phyloP scores from a whole-genome alignment of 23 tunicate genomes.

The Diplosoma virens region DNA sequence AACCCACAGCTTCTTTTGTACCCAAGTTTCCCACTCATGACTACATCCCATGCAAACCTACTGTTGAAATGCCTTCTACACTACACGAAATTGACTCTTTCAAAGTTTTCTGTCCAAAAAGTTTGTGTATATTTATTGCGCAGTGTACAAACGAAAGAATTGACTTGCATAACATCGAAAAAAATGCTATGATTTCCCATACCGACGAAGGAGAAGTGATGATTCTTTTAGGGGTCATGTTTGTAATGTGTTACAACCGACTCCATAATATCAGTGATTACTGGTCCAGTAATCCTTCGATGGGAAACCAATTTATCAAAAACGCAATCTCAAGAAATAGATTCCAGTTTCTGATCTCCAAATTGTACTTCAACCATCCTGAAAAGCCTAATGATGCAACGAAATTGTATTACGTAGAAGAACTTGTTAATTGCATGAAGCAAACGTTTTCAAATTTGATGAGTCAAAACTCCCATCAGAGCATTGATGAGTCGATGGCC shows the following conservation, averaged over 20 bases:
- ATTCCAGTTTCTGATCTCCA: background rate
- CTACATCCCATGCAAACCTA: constrained; percentile 20
- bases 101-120: background rate
- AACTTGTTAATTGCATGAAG: no score
- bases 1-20: background rate
- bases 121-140: background rate
- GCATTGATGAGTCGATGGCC: no score
- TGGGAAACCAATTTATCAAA: background rate
- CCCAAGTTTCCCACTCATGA: constrained; percentile 16
- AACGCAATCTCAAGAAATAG: background rate
- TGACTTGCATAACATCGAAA: background rate
- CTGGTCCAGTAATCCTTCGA: background rate
- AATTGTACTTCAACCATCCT: no score
- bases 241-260: background rate
- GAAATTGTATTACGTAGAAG: background rate
- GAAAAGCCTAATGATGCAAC: no score
- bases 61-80: constrained; percentile 14
- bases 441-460: background rate
- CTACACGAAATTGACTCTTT: constrained; percentile 2
- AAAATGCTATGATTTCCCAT: background rate
- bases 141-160: background rate
- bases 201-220: background rate
- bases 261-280: background rate
- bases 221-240: background rate
- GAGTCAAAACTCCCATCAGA: background rate